Percentiles rank a stretch among this genome's conserved stretches.
Evolutionary conservation across 1,140 invertebrate genomes (phyloP).

Genomic region (Achatina immaculata): DNA sequence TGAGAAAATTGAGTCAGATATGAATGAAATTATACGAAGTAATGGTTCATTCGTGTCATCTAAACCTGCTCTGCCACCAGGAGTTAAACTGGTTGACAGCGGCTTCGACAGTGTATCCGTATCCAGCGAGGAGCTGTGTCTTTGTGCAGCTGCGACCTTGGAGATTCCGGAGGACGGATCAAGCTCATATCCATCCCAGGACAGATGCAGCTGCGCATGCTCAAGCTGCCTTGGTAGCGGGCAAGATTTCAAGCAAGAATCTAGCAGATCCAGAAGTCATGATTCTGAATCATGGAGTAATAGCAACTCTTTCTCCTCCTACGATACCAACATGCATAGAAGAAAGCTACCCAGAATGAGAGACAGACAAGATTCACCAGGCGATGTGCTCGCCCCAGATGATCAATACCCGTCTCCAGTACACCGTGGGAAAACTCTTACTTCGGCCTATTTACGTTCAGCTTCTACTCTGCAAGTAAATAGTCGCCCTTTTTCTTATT

Average conservation of each 20-base stretch:
- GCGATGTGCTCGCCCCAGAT: conserved; percentile 35
- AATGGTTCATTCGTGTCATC: background rate
- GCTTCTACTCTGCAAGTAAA: conserved; percentile 21
- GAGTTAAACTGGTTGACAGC: conserved; percentile 56
- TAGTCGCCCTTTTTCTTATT: background rate
- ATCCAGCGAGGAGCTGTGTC: conserved; percentile 56
- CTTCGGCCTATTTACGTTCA: background rate
- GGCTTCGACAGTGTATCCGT: conserved; percentile 63
- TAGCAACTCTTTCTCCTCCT: conserved; percentile 49
- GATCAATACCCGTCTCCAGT: conserved; percentile 35
- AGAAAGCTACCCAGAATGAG: conserved; percentile 33
- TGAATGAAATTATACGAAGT: conserved; percentile 39
- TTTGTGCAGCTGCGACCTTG: conserved; percentile 41
- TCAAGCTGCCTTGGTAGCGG: conserved; percentile 42
- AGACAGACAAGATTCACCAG: conserved; percentile 2
- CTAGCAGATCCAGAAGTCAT: conserved; percentile 41
- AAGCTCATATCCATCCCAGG: conserved; percentile 32
- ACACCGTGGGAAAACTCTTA: background rate
- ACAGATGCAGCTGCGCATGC: conserved; percentile 46
- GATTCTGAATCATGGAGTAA: conserved; percentile 45
- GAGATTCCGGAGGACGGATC: conserved; percentile 37
- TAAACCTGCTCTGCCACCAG: background rate
- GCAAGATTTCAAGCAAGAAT: conserved; percentile 34
- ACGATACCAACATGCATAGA: conserved; percentile 41
- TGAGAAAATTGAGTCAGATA: conserved; percentile 49